Percentiles rank a stretch among this genome's conserved stretches.
Conservation (phyloP, 2,888 invertebrate genomes). For the Thyatira batis region DNA sequence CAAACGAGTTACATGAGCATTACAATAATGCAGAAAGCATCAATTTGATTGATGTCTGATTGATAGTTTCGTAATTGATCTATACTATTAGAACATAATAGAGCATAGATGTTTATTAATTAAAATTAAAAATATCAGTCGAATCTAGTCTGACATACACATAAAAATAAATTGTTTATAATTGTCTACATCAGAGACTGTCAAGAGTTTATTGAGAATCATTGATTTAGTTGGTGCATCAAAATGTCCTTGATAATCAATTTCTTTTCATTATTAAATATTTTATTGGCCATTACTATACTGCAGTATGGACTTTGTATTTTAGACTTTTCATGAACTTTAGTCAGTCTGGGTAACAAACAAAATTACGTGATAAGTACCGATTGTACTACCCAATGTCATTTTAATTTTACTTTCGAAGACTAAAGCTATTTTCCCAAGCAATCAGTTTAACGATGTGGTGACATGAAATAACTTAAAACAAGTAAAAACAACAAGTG, state of each 20-base stretch:
- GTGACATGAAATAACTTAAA: slow-evolving; percentile 4
- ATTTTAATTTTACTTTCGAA: background rate
- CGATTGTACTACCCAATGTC: too few relatives aligned
- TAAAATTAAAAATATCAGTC: too few relatives aligned
- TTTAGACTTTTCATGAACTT: background rate
- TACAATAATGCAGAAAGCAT: background rate
- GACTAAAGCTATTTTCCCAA: background rate
- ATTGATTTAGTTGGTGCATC: background rate
- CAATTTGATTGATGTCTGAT: background rate
- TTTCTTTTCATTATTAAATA: background rate
- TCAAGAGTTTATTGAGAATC: background rate
- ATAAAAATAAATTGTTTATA: background rate
- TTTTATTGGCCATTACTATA: background rate
- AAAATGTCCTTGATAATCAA: background rate
- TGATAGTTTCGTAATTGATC: background rate
- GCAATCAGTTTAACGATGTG: background rate
- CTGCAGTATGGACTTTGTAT: background rate
- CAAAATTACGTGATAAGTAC: background rate
- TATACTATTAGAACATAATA: too few relatives aligned
- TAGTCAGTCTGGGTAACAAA: background rate
- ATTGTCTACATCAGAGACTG: too few relatives aligned
- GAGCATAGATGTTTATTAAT: too few relatives aligned
- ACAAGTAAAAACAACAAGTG: slow-evolving; percentile 4
- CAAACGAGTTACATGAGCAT: background rate
- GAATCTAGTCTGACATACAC: too few relatives aligned